Conservation (phyloP, 2,113 vertebrate species). For the Micronycteris hirsuta region DNA sequence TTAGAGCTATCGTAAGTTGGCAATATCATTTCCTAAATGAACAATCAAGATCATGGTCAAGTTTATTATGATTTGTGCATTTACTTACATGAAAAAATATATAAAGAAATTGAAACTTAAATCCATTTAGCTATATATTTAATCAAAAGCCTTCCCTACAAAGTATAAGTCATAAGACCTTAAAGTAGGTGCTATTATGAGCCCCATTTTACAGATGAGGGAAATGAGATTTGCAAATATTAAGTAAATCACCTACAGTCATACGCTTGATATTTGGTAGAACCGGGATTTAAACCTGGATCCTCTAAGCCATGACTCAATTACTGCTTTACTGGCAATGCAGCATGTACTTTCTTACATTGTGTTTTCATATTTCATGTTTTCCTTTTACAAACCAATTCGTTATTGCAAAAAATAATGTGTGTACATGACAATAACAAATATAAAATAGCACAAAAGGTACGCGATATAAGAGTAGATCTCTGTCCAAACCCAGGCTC, state of each 20-base stretch:
- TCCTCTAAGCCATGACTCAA: not conserved
- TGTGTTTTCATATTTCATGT: not conserved
- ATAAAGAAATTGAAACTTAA: constrained; percentile 3
- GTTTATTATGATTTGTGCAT: not conserved
- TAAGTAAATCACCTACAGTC: not conserved
- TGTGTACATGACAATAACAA: not conserved
- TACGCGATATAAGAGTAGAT: not conserved
- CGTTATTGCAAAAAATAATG: not conserved
- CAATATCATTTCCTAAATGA: not conserved
- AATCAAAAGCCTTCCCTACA: not conserved
- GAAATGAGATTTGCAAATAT: constrained; percentile 3
- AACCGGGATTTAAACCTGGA: not conserved
- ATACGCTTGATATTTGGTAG: not conserved
- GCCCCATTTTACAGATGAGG: not conserved
- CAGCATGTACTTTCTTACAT: not conserved
- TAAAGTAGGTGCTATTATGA: not conserved
- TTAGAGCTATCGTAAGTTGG: not conserved
- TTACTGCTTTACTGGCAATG: not conserved
- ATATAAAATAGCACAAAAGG: not conserved
- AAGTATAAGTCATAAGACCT: not conserved
- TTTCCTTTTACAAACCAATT: constrained; percentile 22
- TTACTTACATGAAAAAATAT: not conserved
- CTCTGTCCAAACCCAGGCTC: not conserved
- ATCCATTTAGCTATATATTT: not conserved
- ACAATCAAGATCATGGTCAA: not conserved